These are phyloP conservation scores for Meiosimyza platycephala DNA, from an alignment of 2,888 invertebrate species.

Conservation along the genomic window DNA sequence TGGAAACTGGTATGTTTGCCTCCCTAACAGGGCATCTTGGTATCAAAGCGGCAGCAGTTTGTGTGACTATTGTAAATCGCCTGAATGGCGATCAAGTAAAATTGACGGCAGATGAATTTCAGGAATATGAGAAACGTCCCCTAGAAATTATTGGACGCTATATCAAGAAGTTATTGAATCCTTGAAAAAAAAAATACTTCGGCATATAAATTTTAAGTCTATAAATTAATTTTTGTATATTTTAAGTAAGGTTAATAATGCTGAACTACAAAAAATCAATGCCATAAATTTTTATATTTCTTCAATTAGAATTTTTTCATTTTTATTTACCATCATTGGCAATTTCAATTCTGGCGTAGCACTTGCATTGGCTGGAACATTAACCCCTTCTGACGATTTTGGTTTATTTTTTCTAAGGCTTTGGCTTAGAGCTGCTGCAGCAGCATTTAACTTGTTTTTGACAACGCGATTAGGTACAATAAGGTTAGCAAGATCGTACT, in stretches of 20 bases:
- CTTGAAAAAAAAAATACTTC: neutral
- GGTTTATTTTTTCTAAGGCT: slow-evolving; percentile 30
- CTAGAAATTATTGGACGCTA: slow-evolving; percentile 75
- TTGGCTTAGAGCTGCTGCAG: slow-evolving; percentile 56
- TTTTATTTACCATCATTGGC: slow-evolving; percentile 2
- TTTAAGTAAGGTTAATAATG: slow-evolving; percentile 9
- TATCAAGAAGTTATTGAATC: slow-evolving; percentile 67
- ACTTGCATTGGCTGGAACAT: neutral
- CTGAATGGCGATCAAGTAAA: slow-evolving; percentile 78
- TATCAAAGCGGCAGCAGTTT: slow-evolving; percentile 76
- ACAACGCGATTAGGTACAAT: slow-evolving; percentile 62
- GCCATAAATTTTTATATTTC: slow-evolving; percentile 41
- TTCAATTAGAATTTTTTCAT: slow-evolving; percentile 44
- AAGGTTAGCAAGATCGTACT: slow-evolving; percentile 62
- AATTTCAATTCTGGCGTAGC: slow-evolving; percentile 20
- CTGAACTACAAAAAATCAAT: neutral
- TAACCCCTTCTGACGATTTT: neutral
- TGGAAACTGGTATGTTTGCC: slow-evolving; percentile 82
- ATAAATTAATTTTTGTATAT: neutral
- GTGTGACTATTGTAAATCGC: slow-evolving; percentile 78
- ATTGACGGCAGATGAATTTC: slow-evolving; percentile 69
- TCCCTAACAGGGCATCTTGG: slow-evolving; percentile 75
- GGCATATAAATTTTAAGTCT: neutral
- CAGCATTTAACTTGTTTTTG: slow-evolving; percentile 57
- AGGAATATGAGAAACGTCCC: slow-evolving; percentile 76